Percentiles rank a stretch among this genome's conserved stretches.
Evolutionary conservation across 2,113 vertebrate genomes (phyloP).

Genomic region (Tetrax tetrax): DNA sequence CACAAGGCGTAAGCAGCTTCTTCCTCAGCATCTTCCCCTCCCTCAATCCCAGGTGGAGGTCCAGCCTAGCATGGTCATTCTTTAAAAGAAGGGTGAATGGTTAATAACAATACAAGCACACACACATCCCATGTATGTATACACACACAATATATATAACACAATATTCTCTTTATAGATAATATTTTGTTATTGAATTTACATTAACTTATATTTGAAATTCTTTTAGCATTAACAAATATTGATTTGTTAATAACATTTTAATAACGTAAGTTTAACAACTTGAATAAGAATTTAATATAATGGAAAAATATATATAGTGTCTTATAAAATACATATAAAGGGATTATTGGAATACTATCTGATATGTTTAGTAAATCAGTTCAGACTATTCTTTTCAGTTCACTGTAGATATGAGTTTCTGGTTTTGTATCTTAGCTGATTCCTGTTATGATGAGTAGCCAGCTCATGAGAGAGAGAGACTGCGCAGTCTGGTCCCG

Average conservation of each 20-base stretch:
- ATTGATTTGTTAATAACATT: not conserved
- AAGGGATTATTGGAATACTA: not conserved
- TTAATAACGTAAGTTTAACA: not conserved
- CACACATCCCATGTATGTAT: too few species aligned
- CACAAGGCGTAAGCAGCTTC: not conserved
- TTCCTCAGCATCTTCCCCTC: not conserved
- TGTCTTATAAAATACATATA: not conserved
- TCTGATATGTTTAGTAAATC: not conserved
- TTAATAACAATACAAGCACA: not conserved
- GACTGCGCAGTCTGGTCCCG: too few species aligned
- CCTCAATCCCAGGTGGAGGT: not conserved
- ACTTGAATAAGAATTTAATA: not conserved
- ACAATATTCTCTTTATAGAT: not conserved
- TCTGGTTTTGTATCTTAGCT: not conserved
- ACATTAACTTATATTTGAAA: not conserved
- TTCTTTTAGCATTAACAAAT: not conserved
- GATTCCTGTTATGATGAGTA: not conserved
- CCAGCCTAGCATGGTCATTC: not conserved
- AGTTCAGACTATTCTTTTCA: not conserved
- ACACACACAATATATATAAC: not conserved
- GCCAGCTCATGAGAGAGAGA: too few species aligned
- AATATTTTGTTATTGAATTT: not conserved
- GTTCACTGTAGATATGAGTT: not conserved
- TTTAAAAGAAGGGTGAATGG: not conserved
- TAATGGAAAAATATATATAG: not conserved